Base-by-base conservation (phyloP, 2,888 invertebrate species). In the Apeira syringaria region DNA sequence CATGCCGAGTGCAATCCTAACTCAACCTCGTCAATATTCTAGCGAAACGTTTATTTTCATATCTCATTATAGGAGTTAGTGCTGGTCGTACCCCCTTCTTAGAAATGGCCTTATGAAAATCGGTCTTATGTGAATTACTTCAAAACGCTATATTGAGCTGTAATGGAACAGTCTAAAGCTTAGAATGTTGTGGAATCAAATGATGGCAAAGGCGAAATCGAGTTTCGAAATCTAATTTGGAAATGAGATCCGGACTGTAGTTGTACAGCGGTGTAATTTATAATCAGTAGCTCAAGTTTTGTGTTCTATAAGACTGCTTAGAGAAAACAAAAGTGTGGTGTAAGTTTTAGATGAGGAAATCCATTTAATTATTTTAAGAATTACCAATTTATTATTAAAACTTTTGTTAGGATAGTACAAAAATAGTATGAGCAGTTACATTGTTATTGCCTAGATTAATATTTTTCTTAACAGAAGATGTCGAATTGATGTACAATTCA, bases 41-140 rank as follows among this genome's bases (percentile, higher is more conserved):
- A 80, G 72, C 70, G 74, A 71, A 79, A 79, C 87, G 80, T 88
- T 88, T 89, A 88, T 89, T 89, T 89, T 88, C 89, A 88, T 89
- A 89, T 89, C 88, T 89, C 89, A 89, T 89, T 89, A 89, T 89
- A 83, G 86, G 78, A 89, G 88, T 89, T 89, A 89, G 88, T 85
- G 85, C 85, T 85, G 76, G 78, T 74, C 80, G 77, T 63, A 61
- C 64, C 73, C 76, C 84, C 85, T 73, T 85, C 84, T 87, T 84
- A 79, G 76, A 75, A 75, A 8, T 12, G 13, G 30, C 8, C 15
- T 24, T 13, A 11, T 22, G 31, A 36, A 46, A 28, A 31, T 24
- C 27, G 44, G 8, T 12, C 29, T 40, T 44, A 47, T 7, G 11
- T 3, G 1, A n/a, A 5, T 8, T 46, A 66, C n/a, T n/a, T 50